Evolutionary conservation across 2,113 vertebrate species (phyloP).

Genomic region (Campylomormyrus numenius): DNA sequence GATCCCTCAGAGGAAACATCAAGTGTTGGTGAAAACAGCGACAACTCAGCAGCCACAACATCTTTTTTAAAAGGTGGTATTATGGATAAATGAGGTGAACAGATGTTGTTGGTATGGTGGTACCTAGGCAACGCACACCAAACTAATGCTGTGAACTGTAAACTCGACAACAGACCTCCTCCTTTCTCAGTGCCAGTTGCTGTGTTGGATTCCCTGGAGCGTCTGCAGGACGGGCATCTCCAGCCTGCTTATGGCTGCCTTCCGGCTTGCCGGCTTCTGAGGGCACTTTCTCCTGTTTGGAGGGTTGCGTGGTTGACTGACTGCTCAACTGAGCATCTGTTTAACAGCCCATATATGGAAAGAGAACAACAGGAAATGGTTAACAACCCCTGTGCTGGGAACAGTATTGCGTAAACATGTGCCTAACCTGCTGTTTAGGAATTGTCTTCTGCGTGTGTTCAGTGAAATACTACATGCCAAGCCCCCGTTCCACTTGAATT

Average conservation of each 20-base stretch:
- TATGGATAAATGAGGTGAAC: background rate
- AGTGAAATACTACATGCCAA: background rate
- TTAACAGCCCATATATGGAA: slow-evolving; percentile 52
- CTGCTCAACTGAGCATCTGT: slow-evolving; percentile 45
- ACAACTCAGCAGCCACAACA: background rate
- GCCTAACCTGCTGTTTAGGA: background rate
- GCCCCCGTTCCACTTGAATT: background rate
- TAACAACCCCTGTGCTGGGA: background rate
- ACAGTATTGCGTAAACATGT: background rate
- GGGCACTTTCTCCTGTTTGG: slow-evolving; percentile 39
- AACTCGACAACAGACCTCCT: background rate
- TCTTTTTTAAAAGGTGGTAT: background rate
- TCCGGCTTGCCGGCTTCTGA: slow-evolving; percentile 39
- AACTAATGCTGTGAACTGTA: background rate
- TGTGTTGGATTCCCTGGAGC: background rate
- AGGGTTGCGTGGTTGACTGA: slow-evolving; percentile 40
- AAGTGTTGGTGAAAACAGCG: background rate
- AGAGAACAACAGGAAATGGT: background rate
- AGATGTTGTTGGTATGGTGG: background rate
- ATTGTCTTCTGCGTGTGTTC: background rate
- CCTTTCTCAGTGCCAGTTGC: background rate
- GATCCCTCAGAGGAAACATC: no score
- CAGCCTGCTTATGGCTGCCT: slow-evolving; percentile 48
- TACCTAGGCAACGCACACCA: background rate
- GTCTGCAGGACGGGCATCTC: slow-evolving; percentile 51